Percentiles rank a stretch among this genome's conserved stretches.
These are phyloP conservation scores for Paramormyrops kingsleyae DNA, from an alignment of 2,113 vertebrate species.

Conservation along the genomic window DNA sequence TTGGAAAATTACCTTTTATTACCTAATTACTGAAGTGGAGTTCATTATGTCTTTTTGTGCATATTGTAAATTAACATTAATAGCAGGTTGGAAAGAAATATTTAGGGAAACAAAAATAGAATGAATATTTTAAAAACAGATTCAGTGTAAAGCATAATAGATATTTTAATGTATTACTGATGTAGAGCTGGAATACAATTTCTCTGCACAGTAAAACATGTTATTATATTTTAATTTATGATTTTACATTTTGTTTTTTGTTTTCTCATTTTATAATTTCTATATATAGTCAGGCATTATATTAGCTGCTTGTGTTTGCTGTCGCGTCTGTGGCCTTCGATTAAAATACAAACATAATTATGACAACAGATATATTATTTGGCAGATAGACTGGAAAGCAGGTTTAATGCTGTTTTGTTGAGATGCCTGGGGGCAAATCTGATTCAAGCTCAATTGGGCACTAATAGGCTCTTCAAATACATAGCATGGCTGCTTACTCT, in stretches of 20 bases:
- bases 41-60: not conserved
- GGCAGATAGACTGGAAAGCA: constrained; percentile 38
- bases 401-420: constrained; percentile 43
- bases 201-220: not conserved
- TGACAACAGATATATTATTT: constrained; percentile 32
- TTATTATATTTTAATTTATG: not conserved
- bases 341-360: constrained; percentile 25
- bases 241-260: not conserved
- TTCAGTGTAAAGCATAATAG: not conserved
- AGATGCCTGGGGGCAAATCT: constrained; percentile 49
- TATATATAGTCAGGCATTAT: not conserved
- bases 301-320: not conserved
- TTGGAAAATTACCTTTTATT: not conserved
- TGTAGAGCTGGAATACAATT: not conserved
- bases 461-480: constrained; percentile 39
- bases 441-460: constrained; percentile 42
- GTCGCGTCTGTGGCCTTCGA: not conserved
- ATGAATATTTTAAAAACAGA: not conserved
- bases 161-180: not conserved
- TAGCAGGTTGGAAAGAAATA: not conserved
- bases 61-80: not conserved
- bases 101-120: not conserved
- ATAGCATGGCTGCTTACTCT: constrained; percentile 23
- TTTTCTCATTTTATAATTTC: not conserved
- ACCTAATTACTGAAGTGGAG: not conserved